phyloP scores from a whole-genome alignment of 2,113 vertebrate genomes.

The Numida meleagris region DNA sequence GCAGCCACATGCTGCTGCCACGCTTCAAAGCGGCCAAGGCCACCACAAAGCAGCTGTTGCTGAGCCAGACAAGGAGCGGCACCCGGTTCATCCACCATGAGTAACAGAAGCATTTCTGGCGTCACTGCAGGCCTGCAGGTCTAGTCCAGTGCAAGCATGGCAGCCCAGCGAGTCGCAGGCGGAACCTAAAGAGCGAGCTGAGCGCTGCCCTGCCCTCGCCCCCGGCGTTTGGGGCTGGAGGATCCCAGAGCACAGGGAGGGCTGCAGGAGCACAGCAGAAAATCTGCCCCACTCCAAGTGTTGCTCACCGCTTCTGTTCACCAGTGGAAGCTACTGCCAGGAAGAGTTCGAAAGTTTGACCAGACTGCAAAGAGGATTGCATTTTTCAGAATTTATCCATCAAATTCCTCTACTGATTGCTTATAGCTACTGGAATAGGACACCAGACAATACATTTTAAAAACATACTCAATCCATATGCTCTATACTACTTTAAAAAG shows the following conservation, averaged over 20 bases:
- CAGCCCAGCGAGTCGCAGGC: neutral
- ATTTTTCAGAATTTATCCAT: neutral
- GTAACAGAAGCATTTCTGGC: neutral
- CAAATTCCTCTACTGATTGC: neutral
- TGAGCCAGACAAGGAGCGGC: neutral
- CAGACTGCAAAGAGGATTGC: neutral
- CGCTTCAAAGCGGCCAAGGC: neutral
- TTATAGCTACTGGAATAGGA: constrained; percentile 52
- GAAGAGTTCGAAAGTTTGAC: neutral
- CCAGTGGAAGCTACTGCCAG: neutral
- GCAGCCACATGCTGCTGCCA: neutral
- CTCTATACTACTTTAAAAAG: constrained; percentile 44
- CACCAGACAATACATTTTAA: constrained; percentile 49
- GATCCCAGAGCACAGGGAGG: neutral
- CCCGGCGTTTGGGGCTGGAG: neutral
- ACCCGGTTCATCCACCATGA: neutral
- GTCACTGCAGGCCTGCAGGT: neutral
- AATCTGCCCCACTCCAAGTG: neutral
- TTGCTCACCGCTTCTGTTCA: neutral
- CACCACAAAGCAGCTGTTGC: neutral
- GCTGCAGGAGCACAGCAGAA: neutral
- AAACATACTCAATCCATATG: constrained; percentile 45
- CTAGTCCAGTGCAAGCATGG: neutral
- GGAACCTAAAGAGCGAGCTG: neutral
- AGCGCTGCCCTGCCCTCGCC: neutral